A percentile compares a stretch with the other conserved stretches of the same genome.
Evolutionary conservation across 2,888 invertebrate genomes (phyloP).

Genomic region (Dryocosmus kuriphilus): DNA sequence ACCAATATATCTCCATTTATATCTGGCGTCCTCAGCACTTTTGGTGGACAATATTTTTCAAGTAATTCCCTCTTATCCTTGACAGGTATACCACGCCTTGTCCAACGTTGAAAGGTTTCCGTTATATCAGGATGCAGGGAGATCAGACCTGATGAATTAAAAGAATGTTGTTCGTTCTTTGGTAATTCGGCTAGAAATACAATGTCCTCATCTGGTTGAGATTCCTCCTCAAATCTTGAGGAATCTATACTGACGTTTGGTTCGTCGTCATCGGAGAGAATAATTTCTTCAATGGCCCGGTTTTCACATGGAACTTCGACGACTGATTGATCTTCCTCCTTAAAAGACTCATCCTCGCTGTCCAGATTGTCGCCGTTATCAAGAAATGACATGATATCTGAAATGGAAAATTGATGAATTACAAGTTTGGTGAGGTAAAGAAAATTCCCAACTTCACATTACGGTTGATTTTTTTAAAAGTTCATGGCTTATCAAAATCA

Average conservation of each 20-base stretch:
- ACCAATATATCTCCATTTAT: slow-evolving; percentile 16
- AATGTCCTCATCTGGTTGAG: neutral
- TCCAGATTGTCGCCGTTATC: neutral
- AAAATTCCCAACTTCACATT: too few species aligned
- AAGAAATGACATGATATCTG: slow-evolving; percentile 14
- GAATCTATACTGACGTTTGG: neutral
- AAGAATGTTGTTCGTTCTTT: neutral
- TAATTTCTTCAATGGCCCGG: neutral
- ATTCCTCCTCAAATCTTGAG: neutral
- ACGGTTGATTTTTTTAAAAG: too few species aligned
- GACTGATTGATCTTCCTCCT: neutral
- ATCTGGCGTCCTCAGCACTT: neutral
- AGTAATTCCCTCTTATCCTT: slow-evolving; percentile 12
- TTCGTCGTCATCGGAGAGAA: neutral
- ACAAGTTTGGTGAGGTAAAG: neutral
- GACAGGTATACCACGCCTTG: slow-evolving; percentile 6
- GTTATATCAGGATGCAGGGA: neutral
- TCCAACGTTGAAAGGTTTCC: slow-evolving; percentile 20
- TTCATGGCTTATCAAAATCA: too few species aligned
- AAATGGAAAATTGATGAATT: neutral
- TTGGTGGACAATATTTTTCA: slow-evolving; percentile 15
- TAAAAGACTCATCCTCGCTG: neutral
- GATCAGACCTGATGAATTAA: too few species aligned
- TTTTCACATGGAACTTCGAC: neutral
- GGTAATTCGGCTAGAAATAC: neutral